Evolutionary conservation across 1,140 invertebrate genomes (phyloP), one percentile per base, ranked within the genome.

Genomic region (Drosophila navojoa): DNA sequence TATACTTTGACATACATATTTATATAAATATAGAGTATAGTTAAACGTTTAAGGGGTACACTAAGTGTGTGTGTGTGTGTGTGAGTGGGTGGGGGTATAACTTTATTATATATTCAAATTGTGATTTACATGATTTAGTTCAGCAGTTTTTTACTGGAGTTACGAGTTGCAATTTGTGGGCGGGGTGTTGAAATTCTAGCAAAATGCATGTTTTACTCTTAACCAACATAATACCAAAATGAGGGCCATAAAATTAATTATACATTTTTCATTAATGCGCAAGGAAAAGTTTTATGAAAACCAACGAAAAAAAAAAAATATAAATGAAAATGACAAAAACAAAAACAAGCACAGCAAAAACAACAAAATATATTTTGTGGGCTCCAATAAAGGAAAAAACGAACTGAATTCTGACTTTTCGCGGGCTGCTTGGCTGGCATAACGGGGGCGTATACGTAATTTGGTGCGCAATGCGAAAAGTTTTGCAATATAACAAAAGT

Each of bases 401-500:
- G 42, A 32, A 35, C n/a, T 16, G 45, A 38, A 38, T 38, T 29
- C 27, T 29, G 27, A 29, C 27, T 29, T 4, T 29, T 29, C 4
- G 35, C 35, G 1, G 35, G 3, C 11, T 38, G 35, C 10, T 16
- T 32, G 27, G 49, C 25, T 9, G 27, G 52, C 44, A 19, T 40
- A 32, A 63, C 40, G 49, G 55, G 55, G 54, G 49, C 42, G 71
- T 38, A 57, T 69, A 45, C 38, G 71, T 74, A 71, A 81, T 79
- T 81, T 79, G 19, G 57, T 67, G 53, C 69, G 77, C 59, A 76
- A 76, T 66, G 62, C 42, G 77, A 61, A 89, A 89, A 89, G 59
- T 89, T 89, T 89, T 69, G 81, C 77, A 89, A 89, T 90, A 78
- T 89, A 67, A 64, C 16, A 57, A 85, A 90, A 87, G 76, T 89